Conservation (phyloP, 2,888 invertebrate genomes). For the Lymantria monacha region DNA sequence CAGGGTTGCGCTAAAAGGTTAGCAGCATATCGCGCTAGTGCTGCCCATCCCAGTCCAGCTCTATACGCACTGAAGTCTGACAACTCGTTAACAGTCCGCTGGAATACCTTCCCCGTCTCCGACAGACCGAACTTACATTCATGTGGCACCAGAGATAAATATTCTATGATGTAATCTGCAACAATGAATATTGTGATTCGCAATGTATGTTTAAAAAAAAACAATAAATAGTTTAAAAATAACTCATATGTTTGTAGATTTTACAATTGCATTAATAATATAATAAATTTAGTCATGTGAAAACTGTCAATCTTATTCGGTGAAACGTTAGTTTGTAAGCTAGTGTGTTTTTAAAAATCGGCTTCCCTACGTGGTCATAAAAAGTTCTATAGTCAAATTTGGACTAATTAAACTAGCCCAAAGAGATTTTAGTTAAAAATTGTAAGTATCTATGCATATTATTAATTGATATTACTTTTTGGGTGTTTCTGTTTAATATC, state of each 20-base stretch:
- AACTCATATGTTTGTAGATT: not conserved
- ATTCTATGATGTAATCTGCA: constrained; percentile 89
- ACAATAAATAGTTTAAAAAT: not conserved
- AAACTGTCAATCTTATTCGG: too few relatives aligned
- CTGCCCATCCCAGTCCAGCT: constrained; percentile 91
- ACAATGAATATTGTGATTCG: constrained; percentile 16
- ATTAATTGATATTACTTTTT: too few relatives aligned
- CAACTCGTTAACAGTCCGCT: constrained; percentile 86
- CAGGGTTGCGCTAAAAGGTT: constrained; percentile 94
- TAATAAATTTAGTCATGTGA: not conserved
- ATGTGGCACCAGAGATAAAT: constrained; percentile 89
- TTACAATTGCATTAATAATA: not conserved
- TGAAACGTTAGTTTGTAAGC: not conserved
- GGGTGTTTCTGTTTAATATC: too few relatives aligned
- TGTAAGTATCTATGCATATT: too few relatives aligned
- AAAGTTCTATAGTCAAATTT: too few relatives aligned
- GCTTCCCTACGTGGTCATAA: too few relatives aligned
- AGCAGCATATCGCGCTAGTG: constrained; percentile 92
- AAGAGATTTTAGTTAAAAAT: too few relatives aligned
- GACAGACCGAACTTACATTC: constrained; percentile 89
- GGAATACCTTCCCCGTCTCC: constrained; percentile 89
- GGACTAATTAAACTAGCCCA: too few relatives aligned
- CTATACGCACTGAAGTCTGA: constrained; percentile 90
- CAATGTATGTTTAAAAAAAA: not conserved
- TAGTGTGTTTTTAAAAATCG: too few relatives aligned